Percentiles rank a stretch among this genome's conserved stretches.
Evolutionary conservation across 2,113 vertebrate genomes (phyloP).

Genomic region (Rostratula benghalensis): DNA sequence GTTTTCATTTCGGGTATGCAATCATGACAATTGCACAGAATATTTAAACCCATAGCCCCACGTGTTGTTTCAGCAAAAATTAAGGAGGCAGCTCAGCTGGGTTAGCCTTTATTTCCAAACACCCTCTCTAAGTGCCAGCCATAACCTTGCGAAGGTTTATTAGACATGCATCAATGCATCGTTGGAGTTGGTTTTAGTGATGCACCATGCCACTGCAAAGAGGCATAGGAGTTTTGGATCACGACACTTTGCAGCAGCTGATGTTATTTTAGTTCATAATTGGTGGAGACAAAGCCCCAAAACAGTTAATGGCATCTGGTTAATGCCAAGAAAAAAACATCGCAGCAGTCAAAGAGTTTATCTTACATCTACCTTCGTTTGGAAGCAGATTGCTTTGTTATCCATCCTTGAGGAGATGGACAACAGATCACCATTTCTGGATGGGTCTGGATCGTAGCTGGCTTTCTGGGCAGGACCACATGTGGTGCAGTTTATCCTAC

Average conservation of each 20-base stretch:
- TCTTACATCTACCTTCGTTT: slow-evolving; percentile 16
- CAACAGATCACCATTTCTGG: not conserved
- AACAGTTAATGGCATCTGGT: not conserved
- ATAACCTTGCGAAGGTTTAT: not conserved
- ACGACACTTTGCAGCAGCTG: not conserved
- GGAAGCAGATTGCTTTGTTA: slow-evolving; percentile 19
- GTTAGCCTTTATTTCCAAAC: not conserved
- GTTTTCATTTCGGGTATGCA: slow-evolving; percentile 20
- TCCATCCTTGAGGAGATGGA: slow-evolving; percentile 13
- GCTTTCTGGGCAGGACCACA: slow-evolving; percentile 28
- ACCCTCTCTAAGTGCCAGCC: not conserved
- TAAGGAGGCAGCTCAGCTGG: not conserved
- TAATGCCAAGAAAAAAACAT: slow-evolving; percentile 55
- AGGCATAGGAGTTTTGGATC: slow-evolving; percentile 7
- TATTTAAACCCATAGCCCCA: not conserved
- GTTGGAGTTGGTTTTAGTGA: slow-evolving; percentile 39
- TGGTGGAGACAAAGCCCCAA: slow-evolving; percentile 44
- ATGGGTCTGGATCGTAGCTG: not conserved
- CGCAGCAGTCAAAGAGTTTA: slow-evolving; percentile 1
- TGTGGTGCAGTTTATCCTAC: slow-evolving; percentile 59
- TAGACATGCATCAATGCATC: slow-evolving; percentile 22
- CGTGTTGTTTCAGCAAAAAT: not conserved
- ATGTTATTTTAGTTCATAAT: slow-evolving; percentile 45
- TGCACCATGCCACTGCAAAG: not conserved
- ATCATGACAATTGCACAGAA: slow-evolving; percentile 24